phyloP scores from a whole-genome alignment of 1,140 invertebrate genomes.

The Ceratina calcarata region DNA sequence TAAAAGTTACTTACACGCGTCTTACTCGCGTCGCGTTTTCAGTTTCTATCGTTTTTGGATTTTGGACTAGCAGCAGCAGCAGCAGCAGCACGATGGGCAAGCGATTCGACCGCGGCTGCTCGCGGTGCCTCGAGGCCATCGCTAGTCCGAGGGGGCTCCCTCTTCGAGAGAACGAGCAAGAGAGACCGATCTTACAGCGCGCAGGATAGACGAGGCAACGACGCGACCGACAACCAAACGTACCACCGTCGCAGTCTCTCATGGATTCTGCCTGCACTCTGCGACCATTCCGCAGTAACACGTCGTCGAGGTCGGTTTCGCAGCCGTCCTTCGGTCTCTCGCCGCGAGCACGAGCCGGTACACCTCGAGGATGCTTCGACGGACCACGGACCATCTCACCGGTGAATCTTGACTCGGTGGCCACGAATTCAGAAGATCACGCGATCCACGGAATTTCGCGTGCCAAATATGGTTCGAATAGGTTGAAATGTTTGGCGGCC shows the following conservation, averaged over 20 bases:
- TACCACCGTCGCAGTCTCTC: conserved; percentile 42
- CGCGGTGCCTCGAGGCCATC: conserved; percentile 32
- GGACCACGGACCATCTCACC: background rate
- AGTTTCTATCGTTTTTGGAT: background rate
- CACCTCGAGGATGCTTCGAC: conserved; percentile 1
- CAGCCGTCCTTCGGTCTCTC: conserved; percentile 38
- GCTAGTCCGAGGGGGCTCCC: conserved; percentile 59
- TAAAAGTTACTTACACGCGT: too few relatives aligned
- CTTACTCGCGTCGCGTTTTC: too few relatives aligned
- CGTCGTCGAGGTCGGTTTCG: conserved; percentile 57
- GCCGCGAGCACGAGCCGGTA: conserved; percentile 49
- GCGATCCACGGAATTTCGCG: background rate
- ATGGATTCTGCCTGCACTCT: conserved; percentile 53
- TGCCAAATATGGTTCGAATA: conserved; percentile 35
- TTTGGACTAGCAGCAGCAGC: too few relatives aligned
- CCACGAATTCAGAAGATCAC: background rate
- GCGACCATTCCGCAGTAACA: conserved; percentile 63
- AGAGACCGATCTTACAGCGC: conserved; percentile 26
- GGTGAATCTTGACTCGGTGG: background rate
- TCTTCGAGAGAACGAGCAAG: conserved; percentile 40
- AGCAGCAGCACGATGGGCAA: too few relatives aligned
- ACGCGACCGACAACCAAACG: conserved; percentile 52
- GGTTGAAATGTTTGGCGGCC: background rate
- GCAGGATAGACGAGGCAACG: conserved; percentile 37
- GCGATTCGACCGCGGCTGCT: too few relatives aligned